phyloP scores from a whole-genome alignment of 2,113 vertebrate genomes.

The Copsychus sechellarum region DNA sequence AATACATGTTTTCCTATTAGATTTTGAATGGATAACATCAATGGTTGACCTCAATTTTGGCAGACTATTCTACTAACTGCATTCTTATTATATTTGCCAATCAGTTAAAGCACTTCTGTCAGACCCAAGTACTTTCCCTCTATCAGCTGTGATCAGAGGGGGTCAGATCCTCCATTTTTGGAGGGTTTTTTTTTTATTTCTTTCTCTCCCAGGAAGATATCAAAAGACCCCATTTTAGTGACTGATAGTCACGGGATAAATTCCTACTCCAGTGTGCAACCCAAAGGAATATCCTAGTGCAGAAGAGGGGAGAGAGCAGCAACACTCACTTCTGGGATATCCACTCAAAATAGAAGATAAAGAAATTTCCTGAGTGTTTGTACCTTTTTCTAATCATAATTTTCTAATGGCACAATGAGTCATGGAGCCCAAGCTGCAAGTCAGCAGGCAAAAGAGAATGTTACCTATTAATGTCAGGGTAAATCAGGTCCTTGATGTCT shows the following conservation, averaged over 20 bases:
- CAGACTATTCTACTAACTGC: conserved; percentile 23
- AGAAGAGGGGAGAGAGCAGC: not conserved
- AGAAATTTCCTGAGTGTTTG: not conserved
- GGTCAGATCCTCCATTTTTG: conserved; percentile 19
- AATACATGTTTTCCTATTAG: conserved; percentile 23
- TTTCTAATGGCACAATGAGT: not conserved
- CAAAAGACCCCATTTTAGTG: not conserved
- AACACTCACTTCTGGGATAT: not conserved
- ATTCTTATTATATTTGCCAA: conserved; percentile 45
- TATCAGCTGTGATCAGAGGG: conserved; percentile 44
- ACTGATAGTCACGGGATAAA: not conserved
- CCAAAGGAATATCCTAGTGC: not conserved
- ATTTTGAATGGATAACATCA: conserved; percentile 43
- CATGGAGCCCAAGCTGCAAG: not conserved
- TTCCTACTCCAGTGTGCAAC: not conserved
- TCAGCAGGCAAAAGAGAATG: not conserved
- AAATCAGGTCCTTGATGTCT: not conserved
- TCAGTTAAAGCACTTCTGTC: conserved; percentile 40
- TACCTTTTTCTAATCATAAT: not conserved
- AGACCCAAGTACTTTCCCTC: conserved; percentile 21
- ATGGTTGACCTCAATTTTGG: conserved; percentile 50
- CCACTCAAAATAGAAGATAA: not conserved
- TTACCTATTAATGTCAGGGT: not conserved
- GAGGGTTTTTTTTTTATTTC: not conserved
- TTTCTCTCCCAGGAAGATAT: not conserved